Base-by-base conservation (phyloP, 2,888 invertebrate genomes). In the Spialia ferax region DNA sequence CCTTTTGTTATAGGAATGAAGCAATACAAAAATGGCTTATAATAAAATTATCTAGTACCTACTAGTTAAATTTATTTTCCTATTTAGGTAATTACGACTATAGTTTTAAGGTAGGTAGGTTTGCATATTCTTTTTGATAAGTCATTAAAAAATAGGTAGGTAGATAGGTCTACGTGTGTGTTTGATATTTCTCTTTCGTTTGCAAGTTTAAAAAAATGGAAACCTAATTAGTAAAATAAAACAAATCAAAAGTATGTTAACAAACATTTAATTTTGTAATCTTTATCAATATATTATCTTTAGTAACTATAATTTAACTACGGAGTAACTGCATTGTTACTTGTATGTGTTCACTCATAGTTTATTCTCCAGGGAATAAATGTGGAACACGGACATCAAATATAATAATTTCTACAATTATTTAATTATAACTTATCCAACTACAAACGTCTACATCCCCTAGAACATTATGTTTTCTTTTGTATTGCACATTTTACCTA, bases 251-350 rank as follows among this genome's bases (percentile, higher is more conserved):
- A 71, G 68, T 80, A 82, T 88, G 86, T 93, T 92, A 93, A 93
- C 93, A 93, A 93, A 93, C 93, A 93, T 93, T 93, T 93, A 93
- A 88, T 93, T 91, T 86, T 88, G 85, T 86, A 85, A 87, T 89
- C 79, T 89, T 91, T 90, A 93, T 87, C 87, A 91, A 93, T 93
- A 93, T 93, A 93, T 93, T 93, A 93, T 91, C 89, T 93, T 83
- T 89, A 88, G 87, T 91, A 88, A 88, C 83, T 90, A 87, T 89
- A 88, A 89, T 90, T 92, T 90, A 90, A 87, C 93, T 93, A 91
- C 85, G 80, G 81, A 82, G 80, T 86, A 85, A 82, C 82, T 82
- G 79, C 82, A 76, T 85, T 82, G 85, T 81, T 84, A 82, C 78
- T 74, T 80, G 79, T 79, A 83, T 76, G 78, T 79, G 82, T 84